These are phyloP conservation scores for Petaurus breviceps DNA, from an alignment of 2,113 vertebrate species.

Conservation along the genomic window DNA sequence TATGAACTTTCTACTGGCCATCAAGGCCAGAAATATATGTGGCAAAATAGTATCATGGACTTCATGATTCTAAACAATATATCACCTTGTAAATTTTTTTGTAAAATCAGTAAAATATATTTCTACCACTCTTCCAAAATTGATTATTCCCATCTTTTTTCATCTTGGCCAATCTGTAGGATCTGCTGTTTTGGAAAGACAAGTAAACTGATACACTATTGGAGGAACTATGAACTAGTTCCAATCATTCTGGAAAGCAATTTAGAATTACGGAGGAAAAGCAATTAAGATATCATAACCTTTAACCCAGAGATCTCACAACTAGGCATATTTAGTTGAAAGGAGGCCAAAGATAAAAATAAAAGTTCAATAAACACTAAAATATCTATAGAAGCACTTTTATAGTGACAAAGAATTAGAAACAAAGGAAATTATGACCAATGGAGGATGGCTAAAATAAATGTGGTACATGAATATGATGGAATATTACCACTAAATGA, in stretches of 20 bases:
- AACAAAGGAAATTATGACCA: background rate
- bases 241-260: background rate
- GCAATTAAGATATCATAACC: background rate
- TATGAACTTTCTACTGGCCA: slow-evolving; percentile 21
- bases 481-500: background rate
- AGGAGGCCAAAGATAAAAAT: background rate
- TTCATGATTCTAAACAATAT: background rate
- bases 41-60: slow-evolving; percentile 30
- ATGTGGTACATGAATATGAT: background rate
- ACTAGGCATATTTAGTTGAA: background rate
- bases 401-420: background rate
- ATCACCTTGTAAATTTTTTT: background rate
- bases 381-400: background rate
- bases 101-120: background rate
- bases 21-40: background rate
- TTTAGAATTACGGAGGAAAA: background rate
- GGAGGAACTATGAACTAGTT: background rate
- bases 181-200: background rate
- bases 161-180: background rate
- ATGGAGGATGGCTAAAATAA: background rate
- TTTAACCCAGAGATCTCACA: background rate
- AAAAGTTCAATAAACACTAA: background rate
- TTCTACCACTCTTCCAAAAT: background rate
- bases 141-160: background rate
- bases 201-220: background rate